Conservation (phyloP, 1,140 invertebrate species). For the Drosophila parvula region DNA sequence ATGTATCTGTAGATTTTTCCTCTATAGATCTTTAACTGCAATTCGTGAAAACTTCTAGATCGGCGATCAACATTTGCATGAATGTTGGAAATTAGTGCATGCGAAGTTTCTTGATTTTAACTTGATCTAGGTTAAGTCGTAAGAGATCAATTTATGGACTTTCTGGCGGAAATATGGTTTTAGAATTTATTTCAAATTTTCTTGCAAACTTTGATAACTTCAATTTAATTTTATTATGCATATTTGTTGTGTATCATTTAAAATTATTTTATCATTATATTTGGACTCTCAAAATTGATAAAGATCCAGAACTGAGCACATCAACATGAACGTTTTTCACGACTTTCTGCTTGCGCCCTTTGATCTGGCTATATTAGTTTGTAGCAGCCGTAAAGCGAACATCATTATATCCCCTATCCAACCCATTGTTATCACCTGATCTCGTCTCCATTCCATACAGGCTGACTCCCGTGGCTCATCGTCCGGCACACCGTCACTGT, state of each 20-base stretch:
- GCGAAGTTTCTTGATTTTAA: background rate
- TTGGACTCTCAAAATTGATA: background rate
- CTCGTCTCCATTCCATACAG: conserved; percentile 63
- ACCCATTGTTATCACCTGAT: background rate
- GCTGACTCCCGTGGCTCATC: conserved; percentile 80
- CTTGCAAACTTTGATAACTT: background rate
- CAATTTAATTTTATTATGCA: no score
- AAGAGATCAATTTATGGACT: background rate
- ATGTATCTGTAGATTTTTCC: conserved; percentile 36
- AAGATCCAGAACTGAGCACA: conserved; percentile 9
- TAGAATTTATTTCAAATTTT: background rate
- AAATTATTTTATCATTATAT: background rate
- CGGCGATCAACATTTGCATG: conserved; percentile 22
- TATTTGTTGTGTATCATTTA: background rate
- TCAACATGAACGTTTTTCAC: conserved; percentile 28
- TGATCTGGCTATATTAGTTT: conserved; percentile 31
- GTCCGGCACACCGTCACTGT: conserved; percentile 86
- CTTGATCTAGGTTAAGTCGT: background rate
- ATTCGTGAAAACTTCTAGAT: background rate
- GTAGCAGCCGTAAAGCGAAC: conserved; percentile 45
- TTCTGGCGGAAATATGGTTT: background rate
- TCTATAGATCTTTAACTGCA: background rate
- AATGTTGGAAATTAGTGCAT: conserved; percentile 29
- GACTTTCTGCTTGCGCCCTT: conserved; percentile 39
- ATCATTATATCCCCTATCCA: background rate